Evolutionary conservation across 2,113 vertebrate species (phyloP).

Genomic region (Apodemus speciosus): DNA sequence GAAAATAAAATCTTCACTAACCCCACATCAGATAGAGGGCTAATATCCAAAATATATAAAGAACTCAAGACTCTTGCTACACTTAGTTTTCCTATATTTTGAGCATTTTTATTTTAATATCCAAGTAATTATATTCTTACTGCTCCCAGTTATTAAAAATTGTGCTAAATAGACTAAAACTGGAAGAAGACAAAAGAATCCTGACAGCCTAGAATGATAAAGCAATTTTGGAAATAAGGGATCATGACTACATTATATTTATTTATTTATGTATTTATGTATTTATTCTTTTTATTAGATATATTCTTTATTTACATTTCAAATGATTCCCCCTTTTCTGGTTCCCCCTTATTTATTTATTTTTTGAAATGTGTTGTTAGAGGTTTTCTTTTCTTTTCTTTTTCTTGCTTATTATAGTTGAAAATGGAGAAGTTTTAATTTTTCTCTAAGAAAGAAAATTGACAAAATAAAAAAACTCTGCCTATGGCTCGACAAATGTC

Average conservation of each 20-base stretch:
- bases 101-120: slow-evolving; percentile 1
- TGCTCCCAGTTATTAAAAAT: background rate
- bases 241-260: background rate
- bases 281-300: too few relatives aligned
- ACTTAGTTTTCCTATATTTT: slow-evolving; percentile 17
- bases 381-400: background rate
- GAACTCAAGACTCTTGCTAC: background rate
- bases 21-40: too few relatives aligned
- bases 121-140: slow-evolving; percentile 2
- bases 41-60: too few relatives aligned
- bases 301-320: too few relatives aligned
- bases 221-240: background rate
- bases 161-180: slow-evolving; percentile 24
- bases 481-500: background rate
- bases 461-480: slow-evolving; percentile 54
- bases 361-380: background rate
- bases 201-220: background rate
- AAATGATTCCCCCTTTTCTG: background rate
- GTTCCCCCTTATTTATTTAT: background rate
- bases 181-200: slow-evolving; percentile 33
- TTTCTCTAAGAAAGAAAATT: slow-evolving; percentile 13
- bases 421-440: slow-evolving; percentile 44
- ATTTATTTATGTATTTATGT: background rate
- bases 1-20: too few relatives aligned
- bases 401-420: slow-evolving; percentile 17